Percentiles rank a stretch among this genome's conserved stretches.
Conservation (phyloP, 2,797 vertebrate genomes). For the Discoglossus pictus region DNA sequence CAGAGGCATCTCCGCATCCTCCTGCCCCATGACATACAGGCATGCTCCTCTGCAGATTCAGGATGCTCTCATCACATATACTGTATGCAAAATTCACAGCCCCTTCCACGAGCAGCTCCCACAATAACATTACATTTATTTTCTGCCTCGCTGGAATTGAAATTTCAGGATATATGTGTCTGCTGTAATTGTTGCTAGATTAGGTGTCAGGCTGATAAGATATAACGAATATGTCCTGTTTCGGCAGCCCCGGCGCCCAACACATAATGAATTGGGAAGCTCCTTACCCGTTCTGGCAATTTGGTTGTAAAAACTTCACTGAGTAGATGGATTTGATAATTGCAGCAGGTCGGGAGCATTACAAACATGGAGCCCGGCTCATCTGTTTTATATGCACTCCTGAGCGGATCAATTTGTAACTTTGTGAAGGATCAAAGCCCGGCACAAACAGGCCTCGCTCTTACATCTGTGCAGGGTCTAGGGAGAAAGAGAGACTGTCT, state of each 20-base stretch:
- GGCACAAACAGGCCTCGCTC: too few species aligned
- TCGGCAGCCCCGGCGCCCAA: conserved; percentile 64
- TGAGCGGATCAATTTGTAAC: neutral
- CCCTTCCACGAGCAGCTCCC: conserved; percentile 49
- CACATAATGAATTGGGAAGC: conserved; percentile 77
- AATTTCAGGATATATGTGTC: conserved; percentile 76
- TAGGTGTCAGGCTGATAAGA: conserved; percentile 83
- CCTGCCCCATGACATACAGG: too few species aligned
- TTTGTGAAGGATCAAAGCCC: too few species aligned
- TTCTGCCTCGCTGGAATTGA: conserved; percentile 61
- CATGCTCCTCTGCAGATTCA: too few species aligned
- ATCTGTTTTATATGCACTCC: conserved; percentile 12
- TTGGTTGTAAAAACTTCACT: conserved; percentile 74
- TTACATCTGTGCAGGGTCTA: too few species aligned
- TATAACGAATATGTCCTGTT: conserved; percentile 79
- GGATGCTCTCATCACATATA: conserved; percentile 25
- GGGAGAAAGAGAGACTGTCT: too few species aligned
- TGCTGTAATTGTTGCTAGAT: conserved; percentile 83
- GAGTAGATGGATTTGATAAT: conserved; percentile 73
- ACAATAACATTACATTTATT: conserved; percentile 69
- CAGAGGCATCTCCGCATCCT: too few species aligned
- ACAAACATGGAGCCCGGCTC: conserved; percentile 8
- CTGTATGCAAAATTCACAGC: conserved; percentile 55
- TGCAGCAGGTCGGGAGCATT: conserved; percentile 60
- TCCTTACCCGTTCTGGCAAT: conserved; percentile 71